phyloP scores from a whole-genome alignment of 2,113 vertebrate species.

The Rutilus rutilus region DNA sequence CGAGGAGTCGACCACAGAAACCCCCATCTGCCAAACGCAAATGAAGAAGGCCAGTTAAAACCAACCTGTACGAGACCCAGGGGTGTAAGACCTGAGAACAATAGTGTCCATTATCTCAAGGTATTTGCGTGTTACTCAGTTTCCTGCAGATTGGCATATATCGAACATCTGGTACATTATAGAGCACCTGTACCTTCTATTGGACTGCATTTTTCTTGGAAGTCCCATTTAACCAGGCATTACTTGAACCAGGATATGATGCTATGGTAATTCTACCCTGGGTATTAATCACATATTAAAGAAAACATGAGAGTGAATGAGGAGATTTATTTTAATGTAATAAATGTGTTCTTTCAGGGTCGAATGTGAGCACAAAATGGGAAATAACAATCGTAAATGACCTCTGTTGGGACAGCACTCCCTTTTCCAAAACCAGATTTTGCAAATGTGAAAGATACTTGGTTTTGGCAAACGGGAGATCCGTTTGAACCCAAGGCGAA shows the following conservation, averaged over 20 bases:
- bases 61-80: conserved; percentile 30
- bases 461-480: conserved; percentile 37
- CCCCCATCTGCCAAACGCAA: conserved; percentile 88
- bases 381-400: conserved; percentile 10
- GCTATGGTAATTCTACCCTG: background rate
- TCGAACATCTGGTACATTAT: conserved; percentile 16
- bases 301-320: conserved; percentile 15
- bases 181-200: conserved; percentile 35
- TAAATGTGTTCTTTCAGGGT: conserved; percentile 15
- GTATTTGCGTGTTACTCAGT: conserved; percentile 51
- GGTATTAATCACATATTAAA: conserved; percentile 20
- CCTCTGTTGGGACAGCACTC: background rate
- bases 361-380: conserved; percentile 7
- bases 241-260: conserved; percentile 20
- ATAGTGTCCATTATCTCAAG: conserved; percentile 67
- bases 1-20: conserved; percentile 89
- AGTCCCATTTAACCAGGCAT: conserved; percentile 6
- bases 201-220: conserved; percentile 20
- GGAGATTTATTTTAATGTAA: conserved; percentile 22
- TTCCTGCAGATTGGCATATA: conserved; percentile 24
- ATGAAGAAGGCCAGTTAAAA: conserved; percentile 61
- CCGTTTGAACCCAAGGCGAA: conserved; percentile 28
- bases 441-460: conserved; percentile 49
- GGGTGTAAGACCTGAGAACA: conserved; percentile 64
- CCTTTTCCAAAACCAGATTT: conserved; percentile 25